These are phyloP conservation scores for Euplexia lucipara DNA, from an alignment of 2,888 invertebrate genomes.

Conservation along the genomic window DNA sequence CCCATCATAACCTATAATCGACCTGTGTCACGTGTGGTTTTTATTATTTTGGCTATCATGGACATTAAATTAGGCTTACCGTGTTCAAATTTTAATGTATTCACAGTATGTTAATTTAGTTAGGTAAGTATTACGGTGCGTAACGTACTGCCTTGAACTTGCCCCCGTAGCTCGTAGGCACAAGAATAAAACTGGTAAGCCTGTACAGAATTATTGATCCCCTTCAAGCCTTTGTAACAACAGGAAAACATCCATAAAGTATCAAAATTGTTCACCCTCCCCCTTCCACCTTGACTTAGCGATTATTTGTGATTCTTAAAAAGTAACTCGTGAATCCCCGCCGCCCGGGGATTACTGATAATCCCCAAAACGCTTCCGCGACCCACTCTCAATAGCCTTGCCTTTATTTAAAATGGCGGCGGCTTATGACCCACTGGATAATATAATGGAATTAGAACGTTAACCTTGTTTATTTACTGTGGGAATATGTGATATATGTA, in stretches of 20 bases:
- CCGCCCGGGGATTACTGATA: conserved; percentile 48
- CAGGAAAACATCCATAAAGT: conserved; percentile 31
- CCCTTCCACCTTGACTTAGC: conserved; percentile 35
- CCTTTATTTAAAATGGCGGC: conserved; percentile 57
- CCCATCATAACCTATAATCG: no score
- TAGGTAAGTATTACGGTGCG: no score
- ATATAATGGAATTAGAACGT: conserved; percentile 49
- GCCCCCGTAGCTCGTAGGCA: no score
- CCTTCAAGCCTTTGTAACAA: conserved; percentile 23
- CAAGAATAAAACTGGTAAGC: not conserved
- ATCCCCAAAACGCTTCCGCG: conserved; percentile 52
- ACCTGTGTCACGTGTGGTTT: no score
- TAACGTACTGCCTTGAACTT: not conserved
- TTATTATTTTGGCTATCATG: no score
- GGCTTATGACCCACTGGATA: conserved; percentile 38
- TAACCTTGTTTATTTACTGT: conserved; percentile 18
- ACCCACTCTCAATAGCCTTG: conserved; percentile 46
- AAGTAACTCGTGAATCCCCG: conserved; percentile 44
- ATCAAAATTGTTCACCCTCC: conserved; percentile 30
- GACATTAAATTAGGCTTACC: no score
- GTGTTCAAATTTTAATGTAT: no score
- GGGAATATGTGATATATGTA: not conserved
- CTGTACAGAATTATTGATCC: conserved; percentile 14
- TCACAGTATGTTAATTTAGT: no score
- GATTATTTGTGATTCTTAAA: conserved; percentile 59